A percentile compares a stretch with the other conserved stretches of the same genome.
Evolutionary conservation across 2,888 invertebrate genomes (phyloP).

Genomic region (Hydriomena furcata): DNA sequence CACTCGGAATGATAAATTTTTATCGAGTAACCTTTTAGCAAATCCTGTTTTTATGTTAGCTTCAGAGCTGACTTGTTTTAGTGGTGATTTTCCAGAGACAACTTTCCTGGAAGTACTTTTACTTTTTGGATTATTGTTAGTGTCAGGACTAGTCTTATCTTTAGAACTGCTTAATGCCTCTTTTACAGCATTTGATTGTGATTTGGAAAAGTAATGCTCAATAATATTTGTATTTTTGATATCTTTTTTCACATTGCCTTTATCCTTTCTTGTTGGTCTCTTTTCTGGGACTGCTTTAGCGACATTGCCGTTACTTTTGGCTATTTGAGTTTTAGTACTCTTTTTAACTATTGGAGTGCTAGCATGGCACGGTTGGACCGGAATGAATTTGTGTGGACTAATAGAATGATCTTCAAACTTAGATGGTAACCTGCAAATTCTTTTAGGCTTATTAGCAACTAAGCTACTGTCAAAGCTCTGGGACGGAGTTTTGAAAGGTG

Average conservation of each 20-base stretch:
- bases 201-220: constrained; percentile 9
- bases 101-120: constrained; percentile 22
- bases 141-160: constrained; percentile 46
- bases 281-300: constrained; percentile 12
- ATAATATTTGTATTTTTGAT: constrained; percentile 9
- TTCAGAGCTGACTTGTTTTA: constrained; percentile 29
- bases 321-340: constrained; percentile 29
- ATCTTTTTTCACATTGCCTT: constrained; percentile 27
- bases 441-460: constrained; percentile 55
- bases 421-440: constrained; percentile 63
- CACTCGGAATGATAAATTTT: constrained; percentile 55
- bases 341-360: constrained; percentile 60
- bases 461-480: constrained; percentile 51
- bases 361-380: constrained; percentile 61
- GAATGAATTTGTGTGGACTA: constrained; percentile 63
- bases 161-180: constrained; percentile 19
- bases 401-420: constrained; percentile 65
- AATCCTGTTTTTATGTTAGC: constrained; percentile 22
- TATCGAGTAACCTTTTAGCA: constrained; percentile 39
- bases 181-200: background rate
- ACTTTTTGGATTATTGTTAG: constrained; percentile 55
- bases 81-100: constrained; percentile 18
- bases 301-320: background rate
- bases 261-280: constrained; percentile 17
- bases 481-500: constrained; percentile 53